These are phyloP conservation scores for Bombylius discolor DNA, from an alignment of 2,888 invertebrate species.

Conservation along the genomic window DNA sequence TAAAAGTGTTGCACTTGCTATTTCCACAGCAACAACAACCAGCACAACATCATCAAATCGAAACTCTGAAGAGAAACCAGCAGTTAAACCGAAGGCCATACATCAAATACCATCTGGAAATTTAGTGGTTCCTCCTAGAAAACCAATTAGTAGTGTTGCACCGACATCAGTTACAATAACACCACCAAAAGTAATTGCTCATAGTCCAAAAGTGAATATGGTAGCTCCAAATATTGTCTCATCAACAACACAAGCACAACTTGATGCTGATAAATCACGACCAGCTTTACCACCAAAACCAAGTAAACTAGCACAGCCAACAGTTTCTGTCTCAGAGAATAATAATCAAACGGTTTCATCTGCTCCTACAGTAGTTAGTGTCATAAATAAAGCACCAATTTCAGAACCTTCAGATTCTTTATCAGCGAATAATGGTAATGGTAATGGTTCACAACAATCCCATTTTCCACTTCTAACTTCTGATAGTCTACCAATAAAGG, in stretches of 20 bases:
- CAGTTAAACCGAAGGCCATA: conserved; percentile 32
- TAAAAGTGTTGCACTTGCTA: conserved; percentile 31
- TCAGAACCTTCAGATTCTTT: conserved; percentile 12
- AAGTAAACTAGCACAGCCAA: conserved; percentile 26
- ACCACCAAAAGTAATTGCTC: conserved; percentile 34
- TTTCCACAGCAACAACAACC: conserved; percentile 24
- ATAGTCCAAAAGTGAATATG: conserved; percentile 38
- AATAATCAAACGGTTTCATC: neutral
- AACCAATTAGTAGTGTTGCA: conserved; percentile 77
- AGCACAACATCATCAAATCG: conserved; percentile 16
- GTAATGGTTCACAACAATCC: neutral
- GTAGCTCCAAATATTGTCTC: conserved; percentile 36
- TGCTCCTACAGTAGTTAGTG: conserved; percentile 18
- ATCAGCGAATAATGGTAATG: neutral
- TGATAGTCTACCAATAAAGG: conserved; percentile 52
- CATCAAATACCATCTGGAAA: conserved; percentile 25
- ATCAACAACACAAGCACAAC: conserved; percentile 25
- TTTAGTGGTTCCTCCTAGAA: conserved; percentile 44
- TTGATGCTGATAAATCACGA: conserved; percentile 45
- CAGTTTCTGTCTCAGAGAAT: neutral
- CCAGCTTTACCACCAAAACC: conserved; percentile 79
- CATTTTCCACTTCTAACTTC: conserved; percentile 26
- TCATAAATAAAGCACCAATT: conserved; percentile 19
- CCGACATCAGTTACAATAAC: conserved; percentile 50
- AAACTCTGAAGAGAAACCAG: conserved; percentile 20